These are phyloP conservation scores for Amblyjoppa proteus DNA, from an alignment of 2,888 invertebrate genomes.

Conservation along the genomic window DNA sequence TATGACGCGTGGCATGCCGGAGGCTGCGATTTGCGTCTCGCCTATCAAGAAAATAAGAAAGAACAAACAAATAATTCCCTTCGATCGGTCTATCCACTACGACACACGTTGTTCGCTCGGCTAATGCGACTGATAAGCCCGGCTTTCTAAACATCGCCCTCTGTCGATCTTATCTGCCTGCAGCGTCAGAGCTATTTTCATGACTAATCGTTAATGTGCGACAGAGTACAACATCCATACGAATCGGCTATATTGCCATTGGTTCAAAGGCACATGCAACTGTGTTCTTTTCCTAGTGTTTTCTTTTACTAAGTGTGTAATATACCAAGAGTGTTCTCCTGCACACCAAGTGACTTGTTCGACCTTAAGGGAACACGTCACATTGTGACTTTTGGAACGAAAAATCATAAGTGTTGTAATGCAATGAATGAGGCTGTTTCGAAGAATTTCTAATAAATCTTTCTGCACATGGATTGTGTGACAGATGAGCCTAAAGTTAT, in stretches of 20 bases:
- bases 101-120: not conserved
- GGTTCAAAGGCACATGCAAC: too few relatives aligned
- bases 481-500: too few relatives aligned
- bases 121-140: not conserved
- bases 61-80: not conserved
- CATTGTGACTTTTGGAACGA: too few relatives aligned
- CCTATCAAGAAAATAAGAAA: slow-evolving; percentile 27
- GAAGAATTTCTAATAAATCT: too few relatives aligned
- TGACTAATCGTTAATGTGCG: not conserved
- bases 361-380: too few relatives aligned
- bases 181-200: not conserved
- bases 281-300: too few relatives aligned
- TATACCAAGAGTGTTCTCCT: too few relatives aligned
- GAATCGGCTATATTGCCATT: not conserved
- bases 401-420: too few relatives aligned
- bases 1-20: not conserved
- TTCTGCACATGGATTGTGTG: too few relatives aligned
- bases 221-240: not conserved
- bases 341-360: too few relatives aligned
- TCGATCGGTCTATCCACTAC: not conserved
- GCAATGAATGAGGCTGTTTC: too few relatives aligned
- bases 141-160: slow-evolving; percentile 8
- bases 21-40: not conserved
- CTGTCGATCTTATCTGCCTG: slow-evolving; percentile 3
- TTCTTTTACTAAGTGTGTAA: too few relatives aligned